Percentiles rank a stretch among this genome's conserved stretches.
Evolutionary conservation across 2,797 vertebrate species (phyloP).

Genomic region (Lutjanus argentimaculatus): DNA sequence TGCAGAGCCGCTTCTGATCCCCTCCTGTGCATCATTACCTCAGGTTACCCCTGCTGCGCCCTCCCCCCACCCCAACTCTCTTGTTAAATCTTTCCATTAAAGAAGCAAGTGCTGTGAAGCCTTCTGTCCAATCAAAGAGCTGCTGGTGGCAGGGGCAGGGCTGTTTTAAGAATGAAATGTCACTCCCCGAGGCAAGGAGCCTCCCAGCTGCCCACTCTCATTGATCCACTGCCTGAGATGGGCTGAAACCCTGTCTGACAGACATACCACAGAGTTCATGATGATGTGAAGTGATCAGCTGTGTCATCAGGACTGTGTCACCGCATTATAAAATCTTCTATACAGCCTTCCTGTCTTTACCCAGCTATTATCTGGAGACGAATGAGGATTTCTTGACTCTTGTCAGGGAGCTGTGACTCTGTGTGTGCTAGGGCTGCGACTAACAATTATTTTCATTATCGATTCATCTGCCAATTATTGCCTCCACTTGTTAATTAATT

Average conservation of each 20-base stretch:
- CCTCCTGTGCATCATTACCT: conserved; percentile 41
- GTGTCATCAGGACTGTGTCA: conserved; percentile 1
- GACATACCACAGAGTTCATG: conserved; percentile 21
- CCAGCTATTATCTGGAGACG: not conserved
- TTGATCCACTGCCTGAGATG: conserved; percentile 52
- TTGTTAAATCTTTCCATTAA: conserved; percentile 56
- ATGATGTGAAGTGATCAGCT: conserved; percentile 15
- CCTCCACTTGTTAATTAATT: not conserved
- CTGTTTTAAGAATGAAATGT: conserved; percentile 56
- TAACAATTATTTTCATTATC: not conserved
- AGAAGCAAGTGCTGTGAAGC: conserved; percentile 44
- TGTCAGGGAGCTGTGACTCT: not conserved
- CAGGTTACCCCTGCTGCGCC: conserved; percentile 40
- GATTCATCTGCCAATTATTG: not conserved
- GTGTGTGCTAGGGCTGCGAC: not conserved
- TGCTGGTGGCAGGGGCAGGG: conserved; percentile 12
- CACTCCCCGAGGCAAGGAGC: conserved; percentile 42
- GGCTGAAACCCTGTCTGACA: conserved; percentile 25
- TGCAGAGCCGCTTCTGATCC: conserved; percentile 51
- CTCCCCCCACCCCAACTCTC: conserved; percentile 2
- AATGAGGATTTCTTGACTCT: not conserved
- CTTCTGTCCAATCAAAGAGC: conserved; percentile 54
- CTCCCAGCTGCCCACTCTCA: conserved; percentile 33
- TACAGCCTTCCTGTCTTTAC: not conserved
- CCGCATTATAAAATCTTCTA: not conserved